These are phyloP conservation scores for Molorchus minor DNA, from an alignment of 2,888 invertebrate genomes.

Conservation along the genomic window DNA sequence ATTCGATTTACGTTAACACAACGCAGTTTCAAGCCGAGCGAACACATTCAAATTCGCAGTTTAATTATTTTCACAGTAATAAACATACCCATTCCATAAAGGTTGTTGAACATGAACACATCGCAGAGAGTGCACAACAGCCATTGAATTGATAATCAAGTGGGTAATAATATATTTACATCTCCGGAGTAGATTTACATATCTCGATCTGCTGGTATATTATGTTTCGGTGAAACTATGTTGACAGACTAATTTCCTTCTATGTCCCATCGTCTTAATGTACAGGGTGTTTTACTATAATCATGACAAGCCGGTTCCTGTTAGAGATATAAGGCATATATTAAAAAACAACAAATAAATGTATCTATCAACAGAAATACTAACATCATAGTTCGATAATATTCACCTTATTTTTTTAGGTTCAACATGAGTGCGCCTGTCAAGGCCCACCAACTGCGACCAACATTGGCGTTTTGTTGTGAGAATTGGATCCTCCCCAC, in stretches of 20 bases:
- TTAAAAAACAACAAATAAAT: too few species aligned
- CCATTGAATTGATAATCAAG: constrained; percentile 9
- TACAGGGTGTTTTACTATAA: too few species aligned
- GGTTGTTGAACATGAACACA: constrained; percentile 4
- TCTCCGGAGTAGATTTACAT: constrained; percentile 10
- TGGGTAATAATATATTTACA: constrained; percentile 6
- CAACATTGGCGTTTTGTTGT: too few species aligned
- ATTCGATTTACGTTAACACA: too few species aligned
- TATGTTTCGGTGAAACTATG: constrained; percentile 4
- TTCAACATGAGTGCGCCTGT: too few species aligned
- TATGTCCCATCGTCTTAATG: constrained; percentile 7
- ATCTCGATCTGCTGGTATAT: not conserved
- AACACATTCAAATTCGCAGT: not conserved
- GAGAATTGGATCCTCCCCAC: too few species aligned
- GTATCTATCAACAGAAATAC: too few species aligned
- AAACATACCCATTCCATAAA: not conserved
- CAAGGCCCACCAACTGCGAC: too few species aligned
- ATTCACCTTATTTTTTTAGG: too few species aligned
- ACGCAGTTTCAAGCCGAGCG: not conserved
- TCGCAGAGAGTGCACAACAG: not conserved
- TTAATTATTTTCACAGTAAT: not conserved
- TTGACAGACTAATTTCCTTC: constrained; percentile 18
- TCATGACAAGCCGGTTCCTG: too few species aligned
- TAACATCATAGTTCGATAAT: too few species aligned
- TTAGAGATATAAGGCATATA: too few species aligned